Conservation (phyloP, 2,113 vertebrate species). For the Xiphorhynchus elegans region DNA sequence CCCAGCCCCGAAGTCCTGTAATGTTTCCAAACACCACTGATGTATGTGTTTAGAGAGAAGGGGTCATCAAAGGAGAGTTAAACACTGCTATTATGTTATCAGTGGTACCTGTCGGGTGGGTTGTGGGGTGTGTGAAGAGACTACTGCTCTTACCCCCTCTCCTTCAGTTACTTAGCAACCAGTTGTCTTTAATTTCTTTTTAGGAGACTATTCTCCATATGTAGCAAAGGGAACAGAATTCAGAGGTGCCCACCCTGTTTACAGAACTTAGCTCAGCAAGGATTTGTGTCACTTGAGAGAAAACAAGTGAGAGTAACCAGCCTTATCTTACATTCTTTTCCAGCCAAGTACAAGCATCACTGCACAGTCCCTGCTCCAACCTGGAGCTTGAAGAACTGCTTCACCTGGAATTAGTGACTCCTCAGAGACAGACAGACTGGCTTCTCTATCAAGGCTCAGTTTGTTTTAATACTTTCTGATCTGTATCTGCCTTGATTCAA, state of each 20-base stretch:
- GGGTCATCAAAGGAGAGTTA: neutral
- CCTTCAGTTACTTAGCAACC: neutral
- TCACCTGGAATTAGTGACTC: neutral
- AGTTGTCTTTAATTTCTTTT: neutral
- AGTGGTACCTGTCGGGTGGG: neutral
- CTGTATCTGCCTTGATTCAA: neutral
- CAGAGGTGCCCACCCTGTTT: neutral
- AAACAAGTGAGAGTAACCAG: neutral
- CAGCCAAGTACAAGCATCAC: neutral
- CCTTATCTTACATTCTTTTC: neutral
- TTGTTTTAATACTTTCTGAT: neutral
- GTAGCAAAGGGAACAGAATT: neutral
- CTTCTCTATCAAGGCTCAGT: neutral
- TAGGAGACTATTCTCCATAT: neutral
- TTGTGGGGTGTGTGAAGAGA: neutral
- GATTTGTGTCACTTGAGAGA: neutral
- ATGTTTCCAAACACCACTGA: neutral
- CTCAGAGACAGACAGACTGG: neutral
- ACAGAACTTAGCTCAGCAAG: neutral
- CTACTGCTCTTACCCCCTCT: neutral
- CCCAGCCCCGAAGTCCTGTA: neutral
- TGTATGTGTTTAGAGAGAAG: neutral
- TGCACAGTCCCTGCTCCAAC: neutral
- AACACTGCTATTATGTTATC: neutral
- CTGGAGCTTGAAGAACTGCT: neutral